Percentiles rank a stretch among this genome's conserved stretches.
Evolutionary conservation across 64 coral and sea anemone species (phyloP).

Genomic region (Trachythela sp.): DNA sequence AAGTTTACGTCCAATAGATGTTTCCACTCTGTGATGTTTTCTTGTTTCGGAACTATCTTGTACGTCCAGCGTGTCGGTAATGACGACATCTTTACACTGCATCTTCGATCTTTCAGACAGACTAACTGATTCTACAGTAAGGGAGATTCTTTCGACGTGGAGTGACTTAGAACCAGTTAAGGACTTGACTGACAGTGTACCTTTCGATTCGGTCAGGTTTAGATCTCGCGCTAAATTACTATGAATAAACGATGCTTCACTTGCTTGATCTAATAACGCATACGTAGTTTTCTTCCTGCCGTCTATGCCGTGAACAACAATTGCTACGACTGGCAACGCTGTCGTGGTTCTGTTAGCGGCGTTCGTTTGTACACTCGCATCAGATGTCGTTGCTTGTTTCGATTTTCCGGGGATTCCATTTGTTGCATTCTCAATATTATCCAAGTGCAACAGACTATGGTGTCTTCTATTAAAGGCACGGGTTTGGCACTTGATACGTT

Average conservation of each 20-base stretch:
- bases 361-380: neutral
- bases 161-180: neutral
- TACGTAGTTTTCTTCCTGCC: neutral
- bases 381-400: neutral
- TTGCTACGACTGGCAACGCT: neutral
- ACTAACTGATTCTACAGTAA: neutral
- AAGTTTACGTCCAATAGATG: neutral
- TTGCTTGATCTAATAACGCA: neutral
- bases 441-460: neutral
- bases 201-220: neutral
- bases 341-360: neutral
- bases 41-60: neutral
- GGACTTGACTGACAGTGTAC: neutral
- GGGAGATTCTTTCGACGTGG: neutral
- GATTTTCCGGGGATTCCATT: neutral
- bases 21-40: neutral
- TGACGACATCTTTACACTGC: neutral
- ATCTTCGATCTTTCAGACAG: neutral
- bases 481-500: neutral
- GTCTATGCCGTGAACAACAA: neutral
- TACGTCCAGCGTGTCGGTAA: neutral
- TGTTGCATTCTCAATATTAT: neutral
- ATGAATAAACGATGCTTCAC: neutral
- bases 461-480: neutral
- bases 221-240: neutral